Evolutionary conservation across 2,797 vertebrate genomes (phyloP).

Genomic region (Syndactyla subalaris): DNA sequence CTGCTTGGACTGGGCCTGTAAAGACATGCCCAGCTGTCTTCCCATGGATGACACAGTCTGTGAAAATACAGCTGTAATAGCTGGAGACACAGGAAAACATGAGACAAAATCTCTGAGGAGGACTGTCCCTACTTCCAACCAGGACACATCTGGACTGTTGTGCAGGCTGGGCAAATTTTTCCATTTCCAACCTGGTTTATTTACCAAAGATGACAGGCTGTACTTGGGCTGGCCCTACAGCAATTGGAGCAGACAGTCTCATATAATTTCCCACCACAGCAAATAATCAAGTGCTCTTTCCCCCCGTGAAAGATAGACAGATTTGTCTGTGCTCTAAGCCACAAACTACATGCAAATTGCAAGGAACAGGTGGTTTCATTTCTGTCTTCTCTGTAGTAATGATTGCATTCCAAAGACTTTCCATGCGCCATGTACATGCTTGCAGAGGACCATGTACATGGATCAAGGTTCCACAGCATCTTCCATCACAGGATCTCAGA

Average conservation of each 20-base stretch:
- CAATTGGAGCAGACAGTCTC: background rate
- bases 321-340: background rate
- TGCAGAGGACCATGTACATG: background rate
- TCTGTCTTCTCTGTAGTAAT: background rate
- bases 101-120: background rate
- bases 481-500: background rate
- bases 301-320: background rate
- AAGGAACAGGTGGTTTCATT: background rate
- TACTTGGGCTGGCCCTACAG: background rate
- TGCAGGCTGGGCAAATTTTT: background rate
- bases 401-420: background rate
- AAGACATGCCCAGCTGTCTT: constrained; percentile 1
- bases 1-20: background rate
- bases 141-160: background rate
- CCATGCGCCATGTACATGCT: rapidly evolving
- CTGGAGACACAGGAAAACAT: background rate
- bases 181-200: constrained; percentile 2
- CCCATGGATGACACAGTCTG: background rate
- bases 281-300: background rate
- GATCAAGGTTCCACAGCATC: background rate
- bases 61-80: constrained; percentile 17
- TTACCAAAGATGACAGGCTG: background rate
- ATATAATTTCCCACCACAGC: background rate
- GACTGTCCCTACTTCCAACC: background rate
- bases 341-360: background rate